Evolutionary conservation across 2,113 vertebrate genomes (phyloP), one percentile per base, ranked within the genome.

Genomic region (Hylia prasina): DNA sequence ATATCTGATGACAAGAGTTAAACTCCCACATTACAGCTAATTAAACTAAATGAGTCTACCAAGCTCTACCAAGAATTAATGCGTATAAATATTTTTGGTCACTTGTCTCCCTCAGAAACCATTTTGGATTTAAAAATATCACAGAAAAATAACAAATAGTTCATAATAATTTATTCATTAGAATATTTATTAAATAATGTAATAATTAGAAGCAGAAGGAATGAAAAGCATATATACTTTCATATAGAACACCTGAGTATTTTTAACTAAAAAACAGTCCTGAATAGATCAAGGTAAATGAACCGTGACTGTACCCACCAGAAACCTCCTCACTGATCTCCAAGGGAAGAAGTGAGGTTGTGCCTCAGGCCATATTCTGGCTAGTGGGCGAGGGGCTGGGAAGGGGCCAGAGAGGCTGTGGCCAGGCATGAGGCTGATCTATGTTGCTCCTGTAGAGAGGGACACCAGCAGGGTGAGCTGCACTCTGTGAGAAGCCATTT

Each of bases 41-140:
- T 94, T 95, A 93, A 90, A 89, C 78, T 73, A 94, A 94, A 96
- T 11, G 5, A 93, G 64, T 56, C 60, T 89, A 93, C 28, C n/a
- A 86, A 78, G 21, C 4, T 44, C n/a, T n/a, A n/a, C n/a, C n/a
- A n/a, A n/a, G 69, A 64, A 83, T 90, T 94, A 79, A 81, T 78
- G 64, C 1, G 6, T 61, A 84, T 68, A 92, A 94, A 92, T 93
- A 94, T 92, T 93, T 95, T 92, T 92, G 60, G 86, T 84, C 94
- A 57, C n/a, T 87, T 92, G 37, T 61, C 72, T 92, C 72, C 88
- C 69, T 88, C 80, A 88, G 89, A 95, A 96, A 64, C 64, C 19
- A 75, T 65, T 33, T 71, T 71, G 48, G 50, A 95, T 60, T 91
- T 91, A 22, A 94, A 96, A 95, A 85, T 66, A 90, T 70, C 68